These are phyloP conservation scores for Plagodis dolabraria DNA, from an alignment of 2,888 invertebrate genomes.

Conservation along the genomic window DNA sequence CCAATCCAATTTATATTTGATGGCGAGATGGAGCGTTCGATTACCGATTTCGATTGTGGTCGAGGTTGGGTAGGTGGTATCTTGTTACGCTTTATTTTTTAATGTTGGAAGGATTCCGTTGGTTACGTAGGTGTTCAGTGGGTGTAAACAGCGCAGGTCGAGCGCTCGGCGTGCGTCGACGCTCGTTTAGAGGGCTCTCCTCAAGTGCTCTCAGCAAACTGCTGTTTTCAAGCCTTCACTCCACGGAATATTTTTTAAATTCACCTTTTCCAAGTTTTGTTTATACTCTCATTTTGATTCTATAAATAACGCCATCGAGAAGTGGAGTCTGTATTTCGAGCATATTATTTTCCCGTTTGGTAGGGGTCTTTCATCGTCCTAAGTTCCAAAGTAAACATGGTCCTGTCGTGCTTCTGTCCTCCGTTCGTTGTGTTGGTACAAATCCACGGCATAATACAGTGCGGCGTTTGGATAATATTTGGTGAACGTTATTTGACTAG, in stretches of 20 bases:
- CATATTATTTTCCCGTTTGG: conserved; percentile 27
- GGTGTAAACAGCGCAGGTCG: conserved; percentile 69
- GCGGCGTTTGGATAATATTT: conserved; percentile 77
- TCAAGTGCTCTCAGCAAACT: conserved; percentile 68
- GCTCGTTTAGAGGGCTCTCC: conserved; percentile 65
- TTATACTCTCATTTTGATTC: conserved; percentile 52
- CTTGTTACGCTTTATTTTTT: conserved; percentile 30
- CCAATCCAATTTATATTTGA: conserved; percentile 68
- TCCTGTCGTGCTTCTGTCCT: conserved; percentile 65
- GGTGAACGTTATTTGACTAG: conserved; percentile 78
- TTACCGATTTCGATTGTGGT: conserved; percentile 44
- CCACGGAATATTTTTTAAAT: conserved; percentile 64
- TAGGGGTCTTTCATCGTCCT: conserved; percentile 35
- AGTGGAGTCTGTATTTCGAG: conserved; percentile 22
- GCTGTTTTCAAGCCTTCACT: conserved; percentile 68
- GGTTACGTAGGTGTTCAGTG: conserved; percentile 54
- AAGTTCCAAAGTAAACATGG: conserved; percentile 71
- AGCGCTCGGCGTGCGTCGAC: conserved; percentile 59
- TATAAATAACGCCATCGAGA: conserved; percentile 40
- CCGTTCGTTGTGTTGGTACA: conserved; percentile 66
- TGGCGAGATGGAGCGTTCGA: conserved; percentile 47
- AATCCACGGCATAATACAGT: conserved; percentile 75
- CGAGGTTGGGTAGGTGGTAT: conserved; percentile 26
- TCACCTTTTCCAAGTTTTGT: conserved; percentile 54
- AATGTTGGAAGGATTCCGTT: conserved; percentile 31